Base-by-base conservation (phyloP, 1,140 invertebrate genomes). In the Eriosoma lanigerum region DNA sequence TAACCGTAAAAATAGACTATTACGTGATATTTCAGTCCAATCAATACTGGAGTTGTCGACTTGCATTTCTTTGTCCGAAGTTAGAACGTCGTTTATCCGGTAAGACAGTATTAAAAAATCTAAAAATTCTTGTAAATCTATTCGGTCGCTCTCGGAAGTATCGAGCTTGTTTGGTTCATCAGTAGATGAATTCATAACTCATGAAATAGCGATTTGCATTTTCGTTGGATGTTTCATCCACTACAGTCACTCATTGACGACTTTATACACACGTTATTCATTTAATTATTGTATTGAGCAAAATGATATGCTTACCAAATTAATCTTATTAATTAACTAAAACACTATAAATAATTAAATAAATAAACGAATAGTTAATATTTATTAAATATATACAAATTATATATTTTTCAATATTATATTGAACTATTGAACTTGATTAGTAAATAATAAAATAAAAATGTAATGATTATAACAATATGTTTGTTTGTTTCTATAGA, bases 81-180 rank as follows among this genome's bases (percentile, higher is more conserved):
- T 70, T 58, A 81, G 56, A n/a, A 50, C 78, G 62, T 80, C 82
- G 24, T 82, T 86, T 66, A 89, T 86, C 86, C 91, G 90, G 86
- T 92, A 92, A 2, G 91, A 90, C 13, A 89, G 91, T 84, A 89
- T 88, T 87, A 93, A 89, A 85, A 92, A 91, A 83, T 92, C 91
- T 81, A 92, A 89, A 85, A 92, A 92, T 83, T 91, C 89, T 85
- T 89, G 75, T 46, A 62, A 44, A 48, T 48, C 56, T 46, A 78
- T 46, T 26, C 1, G 29, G 1, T 60, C 38, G 10, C 44, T 15
- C 19, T 68, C 54, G 3, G 73, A 56, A 58, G 10, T 21, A 56
- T 76, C 73, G 19, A 73, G 26, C 52, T 54, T 73, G 48, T 54
- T 54, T 32, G 26, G 29, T 54, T 73, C 70, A 38, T 73, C 50